Evolutionary conservation across 2,888 invertebrate genomes (phyloP).

Genomic region (Cantharis nigra): DNA sequence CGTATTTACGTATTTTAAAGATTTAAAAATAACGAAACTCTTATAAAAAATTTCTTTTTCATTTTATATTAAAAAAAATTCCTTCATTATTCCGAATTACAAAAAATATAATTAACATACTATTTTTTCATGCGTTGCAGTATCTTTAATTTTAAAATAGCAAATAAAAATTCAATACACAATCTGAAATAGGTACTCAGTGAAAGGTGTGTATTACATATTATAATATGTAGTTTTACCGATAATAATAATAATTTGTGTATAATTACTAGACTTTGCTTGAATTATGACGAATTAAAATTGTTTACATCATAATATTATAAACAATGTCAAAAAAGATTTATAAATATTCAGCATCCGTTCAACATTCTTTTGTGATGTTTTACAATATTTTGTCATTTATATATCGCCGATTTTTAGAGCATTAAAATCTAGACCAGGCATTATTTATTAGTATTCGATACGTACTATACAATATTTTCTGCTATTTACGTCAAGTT

Average conservation of each 20-base stretch:
- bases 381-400: neutral
- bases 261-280: neutral
- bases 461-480: neutral
- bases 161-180: too few species aligned
- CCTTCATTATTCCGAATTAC: too few species aligned
- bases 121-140: too few species aligned
- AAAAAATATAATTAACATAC: too few species aligned
- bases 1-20: too few species aligned
- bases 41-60: too few species aligned
- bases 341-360: neutral
- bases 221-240: too few species aligned
- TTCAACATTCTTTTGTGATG: neutral
- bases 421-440: neutral
- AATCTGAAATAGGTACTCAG: too few species aligned
- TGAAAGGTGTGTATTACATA: too few species aligned
- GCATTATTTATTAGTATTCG: neutral
- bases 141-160: too few species aligned
- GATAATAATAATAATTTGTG: neutral
- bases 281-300: neutral
- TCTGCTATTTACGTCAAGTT: neutral
- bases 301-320: neutral
- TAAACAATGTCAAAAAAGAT: neutral
- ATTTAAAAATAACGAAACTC: too few species aligned
- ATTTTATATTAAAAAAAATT: too few species aligned
- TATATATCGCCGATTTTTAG: neutral